A percentile compares a stretch with the other conserved stretches of the same genome.
These are phyloP conservation scores for Botrylloides violaceus DNA, from an alignment of 23 tunicate genomes.

Conservation along the genomic window DNA sequence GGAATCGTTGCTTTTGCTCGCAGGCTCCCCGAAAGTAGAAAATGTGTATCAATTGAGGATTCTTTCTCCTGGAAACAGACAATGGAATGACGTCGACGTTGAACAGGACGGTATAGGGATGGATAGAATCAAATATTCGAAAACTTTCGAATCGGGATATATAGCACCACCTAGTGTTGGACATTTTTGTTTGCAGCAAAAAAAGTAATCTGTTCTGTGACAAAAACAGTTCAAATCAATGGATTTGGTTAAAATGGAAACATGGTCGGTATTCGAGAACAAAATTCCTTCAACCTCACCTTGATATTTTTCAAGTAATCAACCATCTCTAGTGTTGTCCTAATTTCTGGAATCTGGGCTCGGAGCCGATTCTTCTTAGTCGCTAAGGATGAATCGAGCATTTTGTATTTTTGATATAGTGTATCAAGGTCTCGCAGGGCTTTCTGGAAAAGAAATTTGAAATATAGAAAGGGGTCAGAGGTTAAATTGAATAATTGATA, in stretches of 20 bases:
- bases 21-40: conserved; percentile 71
- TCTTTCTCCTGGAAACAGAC: conserved; percentile 32
- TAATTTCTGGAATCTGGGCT: conserved; percentile 87
- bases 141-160: too few relatives aligned
- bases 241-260: too few relatives aligned
- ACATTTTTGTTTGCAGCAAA: too few relatives aligned
- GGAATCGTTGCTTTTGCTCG: conserved; percentile 90
- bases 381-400: conserved; percentile 58
- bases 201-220: background rate
- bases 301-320: conserved; percentile 53
- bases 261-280: too few relatives aligned
- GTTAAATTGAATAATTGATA: too few relatives aligned
- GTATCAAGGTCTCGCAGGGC: conserved; percentile 64
- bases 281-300: too few relatives aligned
- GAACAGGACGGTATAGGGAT: background rate
- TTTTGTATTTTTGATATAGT: conserved; percentile 79
- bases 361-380: conserved; percentile 63
- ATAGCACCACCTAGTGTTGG: too few relatives aligned
- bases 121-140: background rate
- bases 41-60: conserved; percentile 55
- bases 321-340: conserved; percentile 73
- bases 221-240: too few relatives aligned
- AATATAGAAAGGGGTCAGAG: background rate
- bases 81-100: background rate
- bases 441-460: conserved; percentile 8